Percentiles rank a stretch among this genome's conserved stretches.
phyloP scores from a whole-genome alignment of 1,140 invertebrate genomes.

The Lepidurus apus region DNA sequence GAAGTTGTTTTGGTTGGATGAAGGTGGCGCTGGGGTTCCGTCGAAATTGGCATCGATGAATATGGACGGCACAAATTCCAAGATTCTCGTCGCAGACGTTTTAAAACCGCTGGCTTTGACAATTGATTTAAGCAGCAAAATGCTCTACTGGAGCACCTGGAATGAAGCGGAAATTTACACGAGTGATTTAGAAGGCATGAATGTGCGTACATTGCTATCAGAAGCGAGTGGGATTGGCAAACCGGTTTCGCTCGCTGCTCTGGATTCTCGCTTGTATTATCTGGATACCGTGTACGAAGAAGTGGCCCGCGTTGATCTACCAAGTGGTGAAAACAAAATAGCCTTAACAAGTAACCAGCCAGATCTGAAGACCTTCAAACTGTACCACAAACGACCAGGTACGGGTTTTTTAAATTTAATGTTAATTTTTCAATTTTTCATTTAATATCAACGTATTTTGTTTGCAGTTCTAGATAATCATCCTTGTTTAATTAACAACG shows the following conservation, averaged over 20 bases:
- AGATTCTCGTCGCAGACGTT: conserved; percentile 57
- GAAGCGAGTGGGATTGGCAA: conserved; percentile 62
- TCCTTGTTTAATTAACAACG: conserved; percentile 79
- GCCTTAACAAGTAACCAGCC: conserved; percentile 76
- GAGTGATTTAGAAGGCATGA: conserved; percentile 68
- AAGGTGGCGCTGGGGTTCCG: conserved; percentile 82
- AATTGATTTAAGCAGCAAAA: conserved; percentile 75
- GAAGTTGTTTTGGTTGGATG: conserved; percentile 92
- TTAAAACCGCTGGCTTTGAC: conserved; percentile 74
- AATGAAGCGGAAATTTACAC: conserved; percentile 64
- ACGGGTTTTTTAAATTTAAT: conserved; percentile 31
- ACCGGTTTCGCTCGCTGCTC: conserved; percentile 76
- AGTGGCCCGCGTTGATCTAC: conserved; percentile 78
- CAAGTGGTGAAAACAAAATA: conserved; percentile 68
- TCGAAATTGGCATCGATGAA: conserved; percentile 85
- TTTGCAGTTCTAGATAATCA: conserved; percentile 58
- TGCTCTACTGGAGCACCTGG: conserved; percentile 78
- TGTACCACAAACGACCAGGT: conserved; percentile 76
- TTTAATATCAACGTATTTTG: conserved; percentile 32
- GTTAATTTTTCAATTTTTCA: conserved; percentile 33
- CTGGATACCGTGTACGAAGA: conserved; percentile 86
- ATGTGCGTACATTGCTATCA: conserved; percentile 61
- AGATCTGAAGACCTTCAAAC: conserved; percentile 78
- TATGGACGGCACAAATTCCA: conserved; percentile 83
- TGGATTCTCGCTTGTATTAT: conserved; percentile 78